Percentiles rank a stretch among this genome's conserved stretches.
Evolutionary conservation across 1,140 invertebrate species (phyloP).

Genomic region (Eurosta solidaginis): DNA sequence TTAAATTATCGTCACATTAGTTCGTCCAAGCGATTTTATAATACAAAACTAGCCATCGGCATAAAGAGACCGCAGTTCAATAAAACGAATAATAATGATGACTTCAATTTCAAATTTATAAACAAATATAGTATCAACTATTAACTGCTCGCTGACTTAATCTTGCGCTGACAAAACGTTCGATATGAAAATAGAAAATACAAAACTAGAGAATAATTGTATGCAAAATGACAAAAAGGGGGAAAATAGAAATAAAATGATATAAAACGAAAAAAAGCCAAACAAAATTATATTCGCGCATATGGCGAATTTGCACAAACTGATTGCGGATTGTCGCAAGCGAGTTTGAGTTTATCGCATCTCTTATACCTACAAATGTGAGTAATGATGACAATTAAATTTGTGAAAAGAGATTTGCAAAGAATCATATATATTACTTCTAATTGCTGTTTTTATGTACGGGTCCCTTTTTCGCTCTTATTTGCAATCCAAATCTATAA

Average conservation of each 20-base stretch:
- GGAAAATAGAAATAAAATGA: neutral
- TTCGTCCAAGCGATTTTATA: neutral
- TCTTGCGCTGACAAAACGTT: neutral
- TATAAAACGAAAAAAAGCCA: neutral
- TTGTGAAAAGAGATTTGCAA: too few relatives aligned
- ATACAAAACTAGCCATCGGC: neutral
- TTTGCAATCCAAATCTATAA: too few relatives aligned
- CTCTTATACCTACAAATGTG: too few relatives aligned
- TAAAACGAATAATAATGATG: constrained; percentile 26
- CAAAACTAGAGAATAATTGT: neutral
- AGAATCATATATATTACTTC: too few relatives aligned
- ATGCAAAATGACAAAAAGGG: neutral
- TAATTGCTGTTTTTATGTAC: too few relatives aligned
- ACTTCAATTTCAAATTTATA: constrained; percentile 23
- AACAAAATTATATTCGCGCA: neutral
- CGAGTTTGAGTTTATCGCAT: neutral
- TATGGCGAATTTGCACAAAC: neutral
- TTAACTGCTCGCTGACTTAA: constrained; percentile 17
- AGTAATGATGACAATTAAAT: too few relatives aligned
- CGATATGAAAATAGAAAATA: constrained; percentile 2
- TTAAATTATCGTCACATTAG: neutral
- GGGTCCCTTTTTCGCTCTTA: too few relatives aligned
- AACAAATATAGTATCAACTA: constrained; percentile 17
- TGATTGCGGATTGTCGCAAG: neutral
- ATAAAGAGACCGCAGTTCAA: neutral